Base-by-base conservation (phyloP, 2,113 vertebrate species). In the Hucho hucho region DNA sequence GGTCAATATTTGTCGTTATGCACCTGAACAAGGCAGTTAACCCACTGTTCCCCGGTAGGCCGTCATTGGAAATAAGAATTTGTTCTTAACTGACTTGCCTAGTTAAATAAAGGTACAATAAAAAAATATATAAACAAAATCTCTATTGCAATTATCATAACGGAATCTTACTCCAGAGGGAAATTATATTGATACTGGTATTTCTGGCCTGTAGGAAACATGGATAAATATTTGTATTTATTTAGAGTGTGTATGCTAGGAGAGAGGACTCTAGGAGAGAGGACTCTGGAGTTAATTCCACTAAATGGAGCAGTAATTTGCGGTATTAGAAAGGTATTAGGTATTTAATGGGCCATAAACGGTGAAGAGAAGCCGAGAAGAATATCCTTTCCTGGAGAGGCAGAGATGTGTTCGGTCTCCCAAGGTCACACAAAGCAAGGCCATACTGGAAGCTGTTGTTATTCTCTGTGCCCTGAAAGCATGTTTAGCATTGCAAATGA, bases 271-370 rank as follows among this genome's bases (percentile, higher is more conserved):
- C 56, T 69, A 66, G 58, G 73, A 75, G 43, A 69, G 64, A 80
- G 70, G 73, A 77, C 74, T 85, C 56, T 69, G 75, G 65, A 28
- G 75, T 82, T 79, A 79, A 75, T 75, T 73, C 14, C 58, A 70
- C 79, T 79, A 87, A 85, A 88, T 83, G 84, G 81, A 81, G 80
- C 67, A 28, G 66, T 85, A 87, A 90, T 89, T 85, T 78, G 71
- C 58, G n/a, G 5, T 3, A n/a, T 61, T 22, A 61, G n/a, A 24
- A 61, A 32, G 72, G 73, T 72, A 88, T 86, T 86, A 84, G 64
- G 77, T 74, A 82, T 49, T 70, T 86, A 88, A 88, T 87, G 81
- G 78, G 78, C 83, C 79, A 79, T 87, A 83, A 85, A 80, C 81
- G 0, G 64, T 74, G 70, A 49, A 28, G 28, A 14, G 29, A 37